Percentiles rank a stretch among this genome's conserved stretches.
These are phyloP conservation scores for Creontiades dilutus DNA, from an alignment of 2,888 invertebrate genomes.

Conservation along the genomic window DNA sequence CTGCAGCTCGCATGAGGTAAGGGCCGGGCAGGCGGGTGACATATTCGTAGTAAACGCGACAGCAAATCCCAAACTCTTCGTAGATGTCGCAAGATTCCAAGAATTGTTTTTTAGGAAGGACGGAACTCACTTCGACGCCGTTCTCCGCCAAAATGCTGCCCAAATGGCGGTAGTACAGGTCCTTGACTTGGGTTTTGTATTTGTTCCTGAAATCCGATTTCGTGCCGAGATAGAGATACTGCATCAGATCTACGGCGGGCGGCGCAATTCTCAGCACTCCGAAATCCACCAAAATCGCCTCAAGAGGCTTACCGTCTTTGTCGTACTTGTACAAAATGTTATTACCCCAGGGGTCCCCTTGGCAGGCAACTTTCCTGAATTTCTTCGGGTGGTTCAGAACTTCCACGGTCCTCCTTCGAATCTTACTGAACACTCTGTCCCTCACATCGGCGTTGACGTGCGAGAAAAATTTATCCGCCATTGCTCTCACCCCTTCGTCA, in stretches of 20 bases:
- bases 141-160: slow-evolving; percentile 30
- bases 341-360: slow-evolving; percentile 74
- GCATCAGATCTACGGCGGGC: slow-evolving; percentile 71
- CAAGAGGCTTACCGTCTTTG: slow-evolving; percentile 59
- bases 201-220: slow-evolving; percentile 48
- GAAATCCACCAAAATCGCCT: slow-evolving; percentile 73
- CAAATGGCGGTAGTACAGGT: slow-evolving; percentile 69
- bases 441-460: slow-evolving; percentile 21
- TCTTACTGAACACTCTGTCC: slow-evolving; percentile 49
- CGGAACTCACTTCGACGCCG: slow-evolving; percentile 9
- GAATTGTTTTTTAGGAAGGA: slow-evolving; percentile 68
- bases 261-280: slow-evolving; percentile 68
- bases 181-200: slow-evolving; percentile 39
- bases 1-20: slow-evolving; percentile 54
- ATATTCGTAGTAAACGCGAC: slow-evolving; percentile 68
- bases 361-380: slow-evolving; percentile 71
- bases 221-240: slow-evolving; percentile 70
- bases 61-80: slow-evolving; percentile 67
- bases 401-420: background rate
- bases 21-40: slow-evolving; percentile 69
- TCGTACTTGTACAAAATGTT: slow-evolving; percentile 72
- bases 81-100: slow-evolving; percentile 67
- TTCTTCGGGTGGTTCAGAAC: slow-evolving; percentile 37
- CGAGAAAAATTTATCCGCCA: slow-evolving; percentile 31
- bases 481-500: slow-evolving; percentile 51